Percentiles rank a stretch among this genome's conserved stretches.
These are phyloP conservation scores for Ectropis grisescens DNA, from an alignment of 1,140 invertebrate species.

Conservation along the genomic window DNA sequence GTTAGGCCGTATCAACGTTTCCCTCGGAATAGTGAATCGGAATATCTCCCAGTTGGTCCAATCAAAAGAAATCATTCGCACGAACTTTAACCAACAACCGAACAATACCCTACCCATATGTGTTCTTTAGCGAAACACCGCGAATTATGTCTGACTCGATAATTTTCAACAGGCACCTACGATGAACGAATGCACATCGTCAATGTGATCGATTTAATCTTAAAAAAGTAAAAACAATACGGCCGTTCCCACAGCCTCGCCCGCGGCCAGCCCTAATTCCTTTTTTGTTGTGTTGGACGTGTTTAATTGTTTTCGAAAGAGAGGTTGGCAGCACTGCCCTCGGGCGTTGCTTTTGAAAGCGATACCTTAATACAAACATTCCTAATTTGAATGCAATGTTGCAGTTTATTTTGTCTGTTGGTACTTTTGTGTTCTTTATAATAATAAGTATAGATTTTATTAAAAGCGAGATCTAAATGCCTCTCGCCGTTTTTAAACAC, in stretches of 20 bases:
- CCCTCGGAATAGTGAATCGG: too few species aligned
- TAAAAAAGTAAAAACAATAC: constrained; percentile 39
- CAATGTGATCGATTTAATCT: too few species aligned
- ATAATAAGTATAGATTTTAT: too few species aligned
- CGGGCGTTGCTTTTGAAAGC: constrained; percentile 26
- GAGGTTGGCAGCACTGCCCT: constrained; percentile 34
- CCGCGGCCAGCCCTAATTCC: constrained; percentile 25
- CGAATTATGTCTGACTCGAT: constrained; percentile 2
- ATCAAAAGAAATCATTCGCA: too few species aligned
- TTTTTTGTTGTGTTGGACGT: constrained; percentile 39
- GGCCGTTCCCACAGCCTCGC: constrained; percentile 44
- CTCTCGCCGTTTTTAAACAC: too few species aligned
- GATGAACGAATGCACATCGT: constrained; percentile 38
- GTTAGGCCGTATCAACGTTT: too few species aligned
- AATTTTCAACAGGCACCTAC: constrained; percentile 28
- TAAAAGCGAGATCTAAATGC: too few species aligned
- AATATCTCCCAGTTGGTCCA: too few species aligned
- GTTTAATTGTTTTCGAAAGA: constrained; percentile 50
- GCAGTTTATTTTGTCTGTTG: constrained; percentile 3
- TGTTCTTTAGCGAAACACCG: too few species aligned
- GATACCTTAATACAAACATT: constrained; percentile 10
- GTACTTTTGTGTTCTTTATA: too few species aligned
- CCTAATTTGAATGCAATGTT: constrained; percentile 8
- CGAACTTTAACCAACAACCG: too few species aligned
- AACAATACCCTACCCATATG: too few species aligned